phyloP scores from a whole-genome alignment of 2,888 invertebrate species.

The Epinotia brunnichana region DNA sequence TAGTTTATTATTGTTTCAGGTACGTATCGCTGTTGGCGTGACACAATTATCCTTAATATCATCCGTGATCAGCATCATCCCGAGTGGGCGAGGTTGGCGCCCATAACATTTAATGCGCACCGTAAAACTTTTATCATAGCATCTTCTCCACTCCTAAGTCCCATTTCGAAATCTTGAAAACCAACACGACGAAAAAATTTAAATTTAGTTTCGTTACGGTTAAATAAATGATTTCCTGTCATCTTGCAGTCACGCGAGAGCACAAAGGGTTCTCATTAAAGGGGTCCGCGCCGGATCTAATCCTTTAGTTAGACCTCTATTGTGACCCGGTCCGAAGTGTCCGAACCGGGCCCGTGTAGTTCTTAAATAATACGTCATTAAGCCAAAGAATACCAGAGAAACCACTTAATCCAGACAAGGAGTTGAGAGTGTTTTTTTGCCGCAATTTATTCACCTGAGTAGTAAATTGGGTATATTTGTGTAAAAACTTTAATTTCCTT shows the following conservation, averaged over 20 bases:
- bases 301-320: constrained; percentile 81
- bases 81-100: constrained; percentile 25
- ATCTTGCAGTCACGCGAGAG: constrained; percentile 58
- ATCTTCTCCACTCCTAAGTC: constrained; percentile 15
- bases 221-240: constrained; percentile 76
- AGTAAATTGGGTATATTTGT: constrained; percentile 23
- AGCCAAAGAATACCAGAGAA: constrained; percentile 31
- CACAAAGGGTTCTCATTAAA: constrained; percentile 78
- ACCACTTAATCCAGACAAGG: constrained; percentile 37
- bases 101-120: constrained; percentile 19
- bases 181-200: constrained; percentile 64
- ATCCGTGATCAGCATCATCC: neutral
- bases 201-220: constrained; percentile 73
- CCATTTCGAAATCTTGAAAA: constrained; percentile 60
- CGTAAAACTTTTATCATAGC: constrained; percentile 31
- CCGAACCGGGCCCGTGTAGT: constrained; percentile 15
- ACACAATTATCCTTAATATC: no score
- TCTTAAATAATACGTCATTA: constrained; percentile 42
- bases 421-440: constrained; percentile 12
- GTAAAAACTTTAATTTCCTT: constrained; percentile 1
- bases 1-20: constrained; percentile 16
- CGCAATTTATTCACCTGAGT: constrained; percentile 22
- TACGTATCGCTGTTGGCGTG: neutral
- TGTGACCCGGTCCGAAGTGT: constrained; percentile 56
- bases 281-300: constrained; percentile 73